Evolutionary conservation across 1,140 invertebrate genomes (phyloP).

Genomic region (Probaryconus sp.): DNA sequence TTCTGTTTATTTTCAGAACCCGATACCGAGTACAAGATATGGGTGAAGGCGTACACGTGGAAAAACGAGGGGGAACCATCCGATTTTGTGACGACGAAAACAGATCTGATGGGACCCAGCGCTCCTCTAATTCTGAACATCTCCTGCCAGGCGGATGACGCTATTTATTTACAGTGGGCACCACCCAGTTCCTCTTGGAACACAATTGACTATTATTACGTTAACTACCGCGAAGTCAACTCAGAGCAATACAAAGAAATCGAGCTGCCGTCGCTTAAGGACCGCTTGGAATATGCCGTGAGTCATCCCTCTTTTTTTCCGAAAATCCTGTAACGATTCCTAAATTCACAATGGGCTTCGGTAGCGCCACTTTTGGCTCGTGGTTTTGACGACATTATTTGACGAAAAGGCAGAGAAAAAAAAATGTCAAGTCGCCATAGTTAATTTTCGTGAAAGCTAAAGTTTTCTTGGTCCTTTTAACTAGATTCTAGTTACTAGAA

Average conservation of each 20-base stretch:
- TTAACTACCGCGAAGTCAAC: conserved; percentile 83
- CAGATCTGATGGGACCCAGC: conserved; percentile 89
- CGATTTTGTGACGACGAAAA: conserved; percentile 84
- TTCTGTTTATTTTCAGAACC: conserved; percentile 81
- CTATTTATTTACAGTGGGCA: conserved; percentile 89
- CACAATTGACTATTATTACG: conserved; percentile 88
- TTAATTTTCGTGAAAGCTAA: too few relatives aligned
- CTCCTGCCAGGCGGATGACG: conserved; percentile 87
- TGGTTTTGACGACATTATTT: too few relatives aligned
- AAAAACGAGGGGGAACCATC: conserved; percentile 87
- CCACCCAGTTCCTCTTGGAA: conserved; percentile 85
- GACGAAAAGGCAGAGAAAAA: too few relatives aligned
- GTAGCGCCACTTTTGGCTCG: too few relatives aligned
- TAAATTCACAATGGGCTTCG: too few relatives aligned
- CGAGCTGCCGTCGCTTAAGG: conserved; percentile 80
- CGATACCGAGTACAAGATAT: conserved; percentile 90
- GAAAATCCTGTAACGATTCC: background rate
- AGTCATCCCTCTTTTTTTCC: conserved; percentile 65
- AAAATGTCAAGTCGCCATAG: too few relatives aligned
- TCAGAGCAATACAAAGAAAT: conserved; percentile 82
- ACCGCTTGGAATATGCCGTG: conserved; percentile 82
- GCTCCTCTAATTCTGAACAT: conserved; percentile 88
- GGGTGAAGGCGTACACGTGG: conserved; percentile 87
- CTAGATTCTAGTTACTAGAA: too few relatives aligned
- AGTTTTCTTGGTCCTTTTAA: too few relatives aligned